Base-by-base conservation (phyloP, 2,113 vertebrate genomes). In the Macquaria ambigua region DNA sequence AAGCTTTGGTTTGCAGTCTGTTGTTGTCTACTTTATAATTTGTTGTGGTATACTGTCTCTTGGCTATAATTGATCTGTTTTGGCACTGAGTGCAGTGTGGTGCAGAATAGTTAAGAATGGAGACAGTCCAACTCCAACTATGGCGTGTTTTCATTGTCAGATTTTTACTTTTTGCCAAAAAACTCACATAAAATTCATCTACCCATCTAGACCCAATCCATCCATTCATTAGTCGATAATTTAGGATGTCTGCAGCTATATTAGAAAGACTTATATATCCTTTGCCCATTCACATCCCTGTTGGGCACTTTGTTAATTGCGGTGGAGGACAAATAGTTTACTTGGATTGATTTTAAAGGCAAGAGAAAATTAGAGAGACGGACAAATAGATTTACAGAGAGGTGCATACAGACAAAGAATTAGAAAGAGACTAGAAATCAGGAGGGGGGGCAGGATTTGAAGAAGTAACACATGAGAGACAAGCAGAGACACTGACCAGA, bases 61-160 rank as follows among this genome's bases (percentile, higher is more conserved):
- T 71, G 70, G 69, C 71, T 59, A 48, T 80, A 84, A 88, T 69
- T 79, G 84, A 90, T 84, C 62, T 73, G 74, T 79, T 81, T 83
- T 81, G 77, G 73, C 61, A 28, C 34, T 31, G 31, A 62, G 48
- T 56, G 81, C 46, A 50, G 52, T 75, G 77, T 69, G 28, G 58
- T 77, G 79, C 69, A 71, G 70, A 39, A 83, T 48, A n/a, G 55
- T 50, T 81, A 59, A 62, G 16, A 52, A 76, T 46, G 52, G 67
- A 66, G 10, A 23, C n/a, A 52, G 34, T 74, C 37, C 59, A 72
- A 34, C 39, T 53, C 31, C 39, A 73, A 48, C 61, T 31, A 77
- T 55, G 6, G 6, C 3, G 2, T 31, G n/a, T 15, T 62, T 66
- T 76, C 59, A 31, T 10, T 73, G 11, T 37, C 16, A 23, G 6